Base-by-base conservation (phyloP, 2,888 invertebrate species). In the Melolontha melolontha region DNA sequence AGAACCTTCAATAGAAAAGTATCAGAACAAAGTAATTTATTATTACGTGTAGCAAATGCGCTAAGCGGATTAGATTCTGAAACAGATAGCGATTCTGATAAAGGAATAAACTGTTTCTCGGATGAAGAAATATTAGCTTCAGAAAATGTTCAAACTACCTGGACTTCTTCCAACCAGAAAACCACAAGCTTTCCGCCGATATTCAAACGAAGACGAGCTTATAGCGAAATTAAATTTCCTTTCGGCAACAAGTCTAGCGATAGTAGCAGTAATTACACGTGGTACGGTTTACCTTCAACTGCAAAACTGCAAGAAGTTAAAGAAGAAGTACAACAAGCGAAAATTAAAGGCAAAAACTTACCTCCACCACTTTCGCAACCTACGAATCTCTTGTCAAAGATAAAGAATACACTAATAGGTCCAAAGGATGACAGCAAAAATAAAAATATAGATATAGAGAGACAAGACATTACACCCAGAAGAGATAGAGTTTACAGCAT, bases 21-120 rank as follows among this genome's bases (percentile, higher is more conserved):
- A 0, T 66, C 69, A 1, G 90, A 92, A 76, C 92, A 93, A 6
- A 91, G 91, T 5, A 92, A 93, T 77, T 80, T 95, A 1, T 80
- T 94, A 64, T 90, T 92, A 0, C 88, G 91, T 79, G 90, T 95
- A 49, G 93, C 93, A 0, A 91, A 91, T 75, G 92, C 93, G 10
- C 81, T 94, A 67, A 92, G 92, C 17, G 89, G 86, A 2, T 85
- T 88, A 7, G 82, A 83, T 64, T 77, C 81, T 1, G 85, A 87
- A 50, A 83, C 83, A 47, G 84, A 85, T 16, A 83, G 85, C 49
- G 73, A 68, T 6, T 63, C 72, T 5, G 73, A 75, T 7, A 86
- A 84, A 73, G 89, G 90, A 0, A 85, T 91, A 50, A 87, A 92
- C 75, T 88, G 91, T 57, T 92, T 93, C 79, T 87, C 88, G 11